Conservation (phyloP, 1,140 invertebrate species). For the Atta texana region DNA sequence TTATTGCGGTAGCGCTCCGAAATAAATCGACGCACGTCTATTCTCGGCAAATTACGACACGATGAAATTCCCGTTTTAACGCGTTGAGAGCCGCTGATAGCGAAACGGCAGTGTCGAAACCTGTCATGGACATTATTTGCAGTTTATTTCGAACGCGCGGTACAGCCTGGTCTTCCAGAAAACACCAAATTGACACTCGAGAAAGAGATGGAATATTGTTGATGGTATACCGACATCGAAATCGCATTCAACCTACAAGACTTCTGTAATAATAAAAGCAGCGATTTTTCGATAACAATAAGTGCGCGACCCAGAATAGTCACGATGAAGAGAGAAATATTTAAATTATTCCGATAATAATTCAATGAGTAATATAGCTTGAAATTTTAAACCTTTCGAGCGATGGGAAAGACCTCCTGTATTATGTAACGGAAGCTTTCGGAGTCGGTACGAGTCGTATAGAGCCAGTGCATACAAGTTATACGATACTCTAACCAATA, state of each 20-base stretch:
- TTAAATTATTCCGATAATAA: neutral
- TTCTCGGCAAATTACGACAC: neutral
- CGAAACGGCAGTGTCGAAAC: slow-evolving; percentile 27
- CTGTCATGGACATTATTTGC: slow-evolving; percentile 41
- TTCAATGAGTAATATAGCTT: neutral
- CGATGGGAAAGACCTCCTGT: neutral
- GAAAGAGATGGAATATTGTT: slow-evolving; percentile 35
- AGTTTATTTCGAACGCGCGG: slow-evolving; percentile 56
- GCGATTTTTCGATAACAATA: neutral
- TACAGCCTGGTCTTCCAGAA: slow-evolving; percentile 25
- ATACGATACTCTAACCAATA: slow-evolving; percentile 15
- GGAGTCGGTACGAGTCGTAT: neutral
- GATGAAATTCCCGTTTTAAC: neutral
- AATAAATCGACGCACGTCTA: neutral
- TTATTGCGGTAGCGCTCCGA: neutral
- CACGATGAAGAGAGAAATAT: neutral
- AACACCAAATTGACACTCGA: slow-evolving; percentile 45
- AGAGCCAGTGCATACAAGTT: slow-evolving; percentile 31
- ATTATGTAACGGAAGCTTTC: slow-evolving; percentile 13
- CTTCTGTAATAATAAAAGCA: neutral
- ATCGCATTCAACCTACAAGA: neutral
- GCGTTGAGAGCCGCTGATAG: slow-evolving; percentile 42
- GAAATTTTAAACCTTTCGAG: neutral
- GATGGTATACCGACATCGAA: neutral
- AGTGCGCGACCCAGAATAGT: neutral